A percentile compares a stretch with the other conserved stretches of the same genome.
Evolutionary conservation across 2,113 vertebrate species (phyloP).

Genomic region (Myiopsitta monachus): DNA sequence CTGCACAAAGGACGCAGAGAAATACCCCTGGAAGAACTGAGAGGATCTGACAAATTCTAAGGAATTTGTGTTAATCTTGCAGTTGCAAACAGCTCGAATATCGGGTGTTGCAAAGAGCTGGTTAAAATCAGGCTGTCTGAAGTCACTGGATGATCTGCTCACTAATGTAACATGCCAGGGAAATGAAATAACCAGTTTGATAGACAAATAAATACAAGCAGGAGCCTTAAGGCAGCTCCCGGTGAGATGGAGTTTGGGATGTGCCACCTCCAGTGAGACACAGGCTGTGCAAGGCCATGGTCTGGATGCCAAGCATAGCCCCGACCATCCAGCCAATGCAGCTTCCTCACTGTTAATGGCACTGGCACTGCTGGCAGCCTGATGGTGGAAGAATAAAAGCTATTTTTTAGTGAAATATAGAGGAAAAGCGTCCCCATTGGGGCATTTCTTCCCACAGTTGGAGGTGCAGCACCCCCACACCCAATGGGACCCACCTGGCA

Average conservation of each 20-base stretch:
- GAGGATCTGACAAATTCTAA: neutral
- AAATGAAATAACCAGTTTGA: neutral
- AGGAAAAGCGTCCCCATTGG: neutral
- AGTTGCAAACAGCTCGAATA: neutral
- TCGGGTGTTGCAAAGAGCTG: neutral
- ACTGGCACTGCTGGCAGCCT: neutral
- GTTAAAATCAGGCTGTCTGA: neutral
- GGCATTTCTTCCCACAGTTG: accelerated
- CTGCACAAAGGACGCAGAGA: neutral
- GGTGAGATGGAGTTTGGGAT: neutral
- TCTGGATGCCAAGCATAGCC: accelerated
- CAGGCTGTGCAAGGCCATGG: neutral
- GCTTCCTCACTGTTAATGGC: neutral
- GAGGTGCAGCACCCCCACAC: accelerated
- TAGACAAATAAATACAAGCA: neutral
- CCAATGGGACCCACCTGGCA: accelerated
- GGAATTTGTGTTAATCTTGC: neutral
- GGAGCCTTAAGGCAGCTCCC: neutral
- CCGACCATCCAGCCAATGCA: accelerated
- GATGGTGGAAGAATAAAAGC: neutral
- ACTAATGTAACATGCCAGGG: neutral
- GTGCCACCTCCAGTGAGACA: accelerated
- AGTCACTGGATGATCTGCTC: neutral
- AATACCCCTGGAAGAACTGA: neutral
- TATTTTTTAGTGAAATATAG: neutral